Conservation (phyloP, 2,888 invertebrate species). For the Himalopsyche japonica region DNA sequence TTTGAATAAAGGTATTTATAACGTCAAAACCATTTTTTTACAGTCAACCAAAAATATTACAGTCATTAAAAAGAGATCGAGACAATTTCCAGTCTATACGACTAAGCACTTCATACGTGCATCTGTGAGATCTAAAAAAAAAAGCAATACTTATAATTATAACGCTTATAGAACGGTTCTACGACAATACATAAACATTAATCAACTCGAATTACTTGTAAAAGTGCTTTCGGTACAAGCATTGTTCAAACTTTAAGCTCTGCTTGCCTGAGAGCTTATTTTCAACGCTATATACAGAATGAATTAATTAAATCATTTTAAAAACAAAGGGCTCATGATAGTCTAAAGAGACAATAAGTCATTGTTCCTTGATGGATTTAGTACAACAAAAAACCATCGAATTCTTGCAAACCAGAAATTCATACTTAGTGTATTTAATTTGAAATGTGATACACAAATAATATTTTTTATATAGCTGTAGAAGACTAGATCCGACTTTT, state of each 20-base stretch:
- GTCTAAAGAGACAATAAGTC: background rate
- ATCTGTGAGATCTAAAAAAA: background rate
- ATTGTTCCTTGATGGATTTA: background rate
- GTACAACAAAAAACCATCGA: background rate
- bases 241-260: background rate
- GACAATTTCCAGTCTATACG: no score
- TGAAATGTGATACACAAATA: no score
- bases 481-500: no score
- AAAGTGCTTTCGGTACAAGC: background rate
- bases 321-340: background rate
- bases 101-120: background rate
- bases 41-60: no score
- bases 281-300: background rate
- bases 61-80: no score
- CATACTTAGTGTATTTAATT: background rate
- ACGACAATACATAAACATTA: background rate
- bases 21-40: no score
- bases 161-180: background rate
- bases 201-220: background rate
- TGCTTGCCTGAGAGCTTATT: background rate
- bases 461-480: no score
- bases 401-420: background rate
- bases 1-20: no score
- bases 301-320: background rate
- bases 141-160: background rate